A percentile compares a stretch with the other conserved stretches of the same genome.
These are phyloP conservation scores for Apamea epomidion DNA, from an alignment of 2,888 invertebrate species.

Conservation along the genomic window DNA sequence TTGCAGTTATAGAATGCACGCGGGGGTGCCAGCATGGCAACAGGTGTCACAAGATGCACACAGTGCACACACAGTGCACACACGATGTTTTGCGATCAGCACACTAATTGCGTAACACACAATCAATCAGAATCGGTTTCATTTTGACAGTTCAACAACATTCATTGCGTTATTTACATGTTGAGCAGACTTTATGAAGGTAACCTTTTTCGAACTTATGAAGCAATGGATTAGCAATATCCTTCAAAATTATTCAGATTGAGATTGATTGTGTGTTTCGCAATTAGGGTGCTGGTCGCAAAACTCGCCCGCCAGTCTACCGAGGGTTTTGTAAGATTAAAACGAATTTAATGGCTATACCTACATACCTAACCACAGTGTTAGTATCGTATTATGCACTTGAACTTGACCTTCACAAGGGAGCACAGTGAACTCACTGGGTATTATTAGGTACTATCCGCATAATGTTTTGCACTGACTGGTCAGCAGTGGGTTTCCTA, in stretches of 20 bases:
- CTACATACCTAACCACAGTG: background rate
- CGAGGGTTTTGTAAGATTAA: background rate
- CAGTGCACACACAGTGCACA: background rate
- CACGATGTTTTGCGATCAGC: too few species aligned
- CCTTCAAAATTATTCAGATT: too few species aligned
- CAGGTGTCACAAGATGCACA: background rate
- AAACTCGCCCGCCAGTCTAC: background rate
- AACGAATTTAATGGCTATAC: background rate
- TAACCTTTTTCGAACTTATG: too few species aligned
- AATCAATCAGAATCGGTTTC: too few species aligned
- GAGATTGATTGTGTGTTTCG: too few species aligned
- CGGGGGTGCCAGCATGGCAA: background rate
- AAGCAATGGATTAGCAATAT: too few species aligned
- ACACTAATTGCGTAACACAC: too few species aligned
- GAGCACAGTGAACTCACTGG: background rate
- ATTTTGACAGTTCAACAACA: too few species aligned
- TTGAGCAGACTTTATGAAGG: too few species aligned
- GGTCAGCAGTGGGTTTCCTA: background rate
- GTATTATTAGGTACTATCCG: background rate
- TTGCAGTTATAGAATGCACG: too few species aligned
- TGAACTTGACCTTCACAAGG: slow-evolving; percentile 7
- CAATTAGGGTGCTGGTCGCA: too few species aligned
- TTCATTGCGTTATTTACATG: too few species aligned
- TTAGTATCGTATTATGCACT: background rate
- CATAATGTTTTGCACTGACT: background rate